Base-by-base conservation (phyloP, 92 coral and sea anemone species). In the Palythoa grandis region DNA sequence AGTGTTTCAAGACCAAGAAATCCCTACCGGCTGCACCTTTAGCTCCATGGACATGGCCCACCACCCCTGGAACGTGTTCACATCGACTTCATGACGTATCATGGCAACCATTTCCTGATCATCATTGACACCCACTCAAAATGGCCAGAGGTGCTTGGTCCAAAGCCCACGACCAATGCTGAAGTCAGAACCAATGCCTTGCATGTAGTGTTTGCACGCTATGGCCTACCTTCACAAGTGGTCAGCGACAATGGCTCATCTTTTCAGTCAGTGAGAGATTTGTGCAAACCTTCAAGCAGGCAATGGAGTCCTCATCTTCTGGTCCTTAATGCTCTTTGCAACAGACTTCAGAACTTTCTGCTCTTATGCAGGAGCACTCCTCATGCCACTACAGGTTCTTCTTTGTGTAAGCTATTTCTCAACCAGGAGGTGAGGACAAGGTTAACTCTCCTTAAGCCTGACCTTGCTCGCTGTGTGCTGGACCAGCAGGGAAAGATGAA, bases 211-310 rank as follows among this genome's bases (percentile, higher is more conserved):
- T 61, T 61, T 61, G 68, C 68, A 61, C 5, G 68, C 24, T 61
- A 61, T 19, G n/a, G 24, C 23, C 68, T 61, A 61, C 85, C 85
- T 25, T 50, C 19, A 24, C 74, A 24, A 19, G 37, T 53, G 19
- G 71, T 80, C 1, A 80, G 85, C 53, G 74, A 61, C 85, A 80
- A 80, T 61, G 85, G 85, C 2, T 50, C 85, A 7, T 74, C 85
- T 9, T 80, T 80, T 60, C 85, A 80, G 71, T 80, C 85, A 53
- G 85, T 3, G 23, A 61, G 23, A 61, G n/a, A 1, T 61, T 61
- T 61, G 68, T 61, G 1, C 23, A 61, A 61, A 61, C 68, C 24
- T 61, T 61, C 70, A 19, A 65, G 70, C 11, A 16, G 70, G 25
- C 35, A 19, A 65, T 19, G 35, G 25, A 65, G 37, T 16, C 25